Percentiles rank a stretch among this genome's conserved stretches.
phyloP scores from a whole-genome alignment of 2,113 vertebrate genomes.

The Arizona elegans region DNA sequence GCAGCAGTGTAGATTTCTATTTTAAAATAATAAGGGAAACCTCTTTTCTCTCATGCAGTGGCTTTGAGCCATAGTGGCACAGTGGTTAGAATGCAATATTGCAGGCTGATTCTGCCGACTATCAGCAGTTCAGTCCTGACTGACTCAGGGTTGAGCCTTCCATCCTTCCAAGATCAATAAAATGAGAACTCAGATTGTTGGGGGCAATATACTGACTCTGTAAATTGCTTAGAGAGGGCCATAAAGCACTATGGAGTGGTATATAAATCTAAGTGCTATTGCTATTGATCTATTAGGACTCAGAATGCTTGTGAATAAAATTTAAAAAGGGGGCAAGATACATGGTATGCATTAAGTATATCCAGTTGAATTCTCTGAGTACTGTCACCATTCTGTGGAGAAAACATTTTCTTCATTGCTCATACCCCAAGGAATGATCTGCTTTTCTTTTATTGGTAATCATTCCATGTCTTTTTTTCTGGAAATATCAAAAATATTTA shows the following conservation, averaged over 20 bases:
- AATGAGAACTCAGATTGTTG: not conserved
- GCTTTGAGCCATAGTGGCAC: not conserved
- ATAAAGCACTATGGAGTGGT: not conserved
- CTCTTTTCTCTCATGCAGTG: not conserved
- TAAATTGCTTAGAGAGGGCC: not conserved
- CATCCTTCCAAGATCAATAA: not conserved
- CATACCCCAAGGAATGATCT: not conserved
- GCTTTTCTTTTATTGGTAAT: not conserved
- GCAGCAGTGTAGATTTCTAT: conserved; percentile 38
- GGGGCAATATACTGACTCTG: not conserved
- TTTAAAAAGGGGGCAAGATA: not conserved
- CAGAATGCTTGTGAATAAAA: not conserved
- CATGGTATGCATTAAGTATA: not conserved
- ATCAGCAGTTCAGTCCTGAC: not conserved
- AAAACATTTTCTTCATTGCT: not conserved
- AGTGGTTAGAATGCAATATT: not conserved
- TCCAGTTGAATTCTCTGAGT: not conserved
- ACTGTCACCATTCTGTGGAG: not conserved
- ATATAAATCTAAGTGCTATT: not conserved
- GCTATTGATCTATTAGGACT: not conserved
- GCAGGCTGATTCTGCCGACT: not conserved
- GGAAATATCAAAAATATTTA: not conserved
- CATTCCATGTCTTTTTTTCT: not conserved
- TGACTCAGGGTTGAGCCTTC: not conserved
- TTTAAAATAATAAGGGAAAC: not conserved